phyloP scores from a whole-genome alignment of 1,140 invertebrate species.

The Drosophila sechellia region DNA sequence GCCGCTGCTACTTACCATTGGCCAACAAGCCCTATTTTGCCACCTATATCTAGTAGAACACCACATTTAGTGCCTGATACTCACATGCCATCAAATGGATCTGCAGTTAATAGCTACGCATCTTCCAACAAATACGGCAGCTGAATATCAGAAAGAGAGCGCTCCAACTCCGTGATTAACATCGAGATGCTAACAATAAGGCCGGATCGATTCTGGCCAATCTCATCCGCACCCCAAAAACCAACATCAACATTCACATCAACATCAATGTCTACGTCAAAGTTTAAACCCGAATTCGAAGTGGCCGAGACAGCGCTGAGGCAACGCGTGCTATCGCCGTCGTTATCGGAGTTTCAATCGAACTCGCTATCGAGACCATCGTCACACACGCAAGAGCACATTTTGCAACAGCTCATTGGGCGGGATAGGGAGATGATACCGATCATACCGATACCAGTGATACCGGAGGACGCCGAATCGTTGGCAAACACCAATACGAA shows the following conservation, averaged over 20 bases:
- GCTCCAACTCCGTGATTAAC: conserved; percentile 79
- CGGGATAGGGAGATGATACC: not conserved
- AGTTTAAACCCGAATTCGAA: conserved; percentile 46
- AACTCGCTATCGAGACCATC: conserved; percentile 8
- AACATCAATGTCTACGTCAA: conserved; percentile 41
- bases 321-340: conserved; percentile 53
- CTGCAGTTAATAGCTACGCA: conserved; percentile 85
- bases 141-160: conserved; percentile 84
- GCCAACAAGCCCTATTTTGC: conserved; percentile 90
- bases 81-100: conserved; percentile 85
- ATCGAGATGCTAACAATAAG: conserved; percentile 75
- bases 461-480: conserved; percentile 66
- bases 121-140: conserved; percentile 84
- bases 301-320: conserved; percentile 57
- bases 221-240: conserved; percentile 10
- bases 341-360: conserved; percentile 29
- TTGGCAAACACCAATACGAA: conserved; percentile 40
- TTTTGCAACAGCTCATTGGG: conserved; percentile 16
- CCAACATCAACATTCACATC: conserved; percentile 5
- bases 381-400: conserved; percentile 16
- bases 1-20: conserved; percentile 89
- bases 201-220: conserved; percentile 37
- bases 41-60: conserved; percentile 89
- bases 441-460: conserved; percentile 29
- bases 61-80: conserved; percentile 90